Base-by-base conservation (phyloP, 2,888 invertebrate genomes). In the Trichopoda pennipes region DNA sequence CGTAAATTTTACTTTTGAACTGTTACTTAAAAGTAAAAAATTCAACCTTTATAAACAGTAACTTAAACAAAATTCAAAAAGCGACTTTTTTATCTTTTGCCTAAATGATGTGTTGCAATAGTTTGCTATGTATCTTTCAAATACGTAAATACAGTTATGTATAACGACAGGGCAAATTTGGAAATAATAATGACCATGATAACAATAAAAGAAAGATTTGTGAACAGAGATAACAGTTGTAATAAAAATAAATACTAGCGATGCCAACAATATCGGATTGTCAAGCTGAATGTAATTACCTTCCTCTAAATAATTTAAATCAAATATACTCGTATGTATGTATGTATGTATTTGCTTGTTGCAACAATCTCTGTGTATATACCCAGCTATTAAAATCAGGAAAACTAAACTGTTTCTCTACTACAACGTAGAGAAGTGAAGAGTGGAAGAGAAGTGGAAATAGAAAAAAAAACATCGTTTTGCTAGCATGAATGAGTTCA, bases 401-500 rank as follows among this genome's bases (percentile, higher is more conserved):
- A 64, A 44, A 70, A 77, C 49, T 63, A 38, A 47, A 58, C 32
- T 32, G 51, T 32, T 42, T 6, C 12, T 21, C 10, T 51, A 7
- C 23, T 55, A 44, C 16, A n/a, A 55, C 23, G 6, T 2, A 56
- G 10, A 49, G n/a, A 51, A 23, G 19, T 19, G 64, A 12, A 28
- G 7, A 21, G 47, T 0, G 47, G 56, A 49, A 38, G 35, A 49
- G 56, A 23, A 35, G 42, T 23, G 42, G 28, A 28, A 28, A n/a
- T n/a, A n/a, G n/a, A n/a, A 28, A 28, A 28, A 28, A 38, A 68
- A 68, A 61, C 47, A 73, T 66, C 78, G 32, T 68, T 77, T 64
- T 53, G 64, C 78, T 72, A 64, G 61, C 90, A 91, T 88, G 87
- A 89, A 86, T 88, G 89, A 89, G 89, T 89, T 89, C 88, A 88